phyloP scores from a whole-genome alignment of 2,797 vertebrate genomes.

The Crocidura indochinensis region DNA sequence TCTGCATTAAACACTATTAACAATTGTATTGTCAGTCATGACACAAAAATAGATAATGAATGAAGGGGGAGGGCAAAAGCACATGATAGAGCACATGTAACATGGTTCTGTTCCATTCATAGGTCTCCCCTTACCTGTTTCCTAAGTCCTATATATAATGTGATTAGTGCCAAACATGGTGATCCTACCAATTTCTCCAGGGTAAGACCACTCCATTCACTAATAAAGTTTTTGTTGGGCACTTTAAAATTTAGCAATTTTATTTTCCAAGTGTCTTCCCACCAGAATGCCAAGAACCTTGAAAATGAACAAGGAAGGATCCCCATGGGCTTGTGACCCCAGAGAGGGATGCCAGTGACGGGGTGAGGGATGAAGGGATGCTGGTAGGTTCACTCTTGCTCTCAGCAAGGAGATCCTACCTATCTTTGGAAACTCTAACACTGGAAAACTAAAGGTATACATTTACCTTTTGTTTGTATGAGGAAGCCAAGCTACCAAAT shows the following conservation, averaged over 20 bases:
- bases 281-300: neutral
- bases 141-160: neutral
- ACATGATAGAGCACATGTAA: neutral
- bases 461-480: neutral
- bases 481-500: neutral
- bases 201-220: neutral
- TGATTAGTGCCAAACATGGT: conserved; percentile 20
- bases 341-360: rapidly evolving
- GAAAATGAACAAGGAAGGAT: neutral
- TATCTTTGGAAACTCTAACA: neutral
- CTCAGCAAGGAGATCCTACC: neutral
- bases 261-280: conserved; percentile 10
- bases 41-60: no score
- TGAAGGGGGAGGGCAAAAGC: no score
- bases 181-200: conserved; percentile 41
- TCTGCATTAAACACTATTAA: no score
- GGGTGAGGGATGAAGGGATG: no score
- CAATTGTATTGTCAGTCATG: no score
- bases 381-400: neutral
- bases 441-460: neutral
- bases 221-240: conserved; percentile 5
- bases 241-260: conserved; percentile 49
- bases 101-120: neutral
- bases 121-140: neutral
- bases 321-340: neutral